Conservation (phyloP, 2,888 invertebrate genomes). For the Xestia sexstrigata region DNA sequence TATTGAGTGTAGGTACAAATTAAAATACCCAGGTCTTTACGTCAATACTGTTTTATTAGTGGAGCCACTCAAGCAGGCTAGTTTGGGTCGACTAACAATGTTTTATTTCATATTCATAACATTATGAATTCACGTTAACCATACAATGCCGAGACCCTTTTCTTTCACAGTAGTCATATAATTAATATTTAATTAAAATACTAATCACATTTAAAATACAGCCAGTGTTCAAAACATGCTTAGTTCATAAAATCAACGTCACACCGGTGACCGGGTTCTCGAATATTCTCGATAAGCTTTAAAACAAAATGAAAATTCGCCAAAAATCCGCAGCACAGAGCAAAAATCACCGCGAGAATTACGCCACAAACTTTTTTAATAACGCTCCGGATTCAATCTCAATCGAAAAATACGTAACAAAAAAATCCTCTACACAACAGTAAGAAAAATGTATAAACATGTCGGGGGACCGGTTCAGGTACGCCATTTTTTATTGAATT, state of each 20-base stretch:
- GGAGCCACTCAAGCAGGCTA: slow-evolving; percentile 64
- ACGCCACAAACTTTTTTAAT: slow-evolving; percentile 88
- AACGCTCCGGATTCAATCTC: slow-evolving; percentile 87
- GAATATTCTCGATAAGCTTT: slow-evolving; percentile 66
- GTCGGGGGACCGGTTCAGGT: slow-evolving; percentile 89
- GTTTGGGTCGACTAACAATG: slow-evolving; percentile 64
- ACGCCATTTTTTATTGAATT: slow-evolving; percentile 90
- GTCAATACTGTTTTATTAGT: slow-evolving; percentile 57
- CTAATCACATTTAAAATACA: slow-evolving; percentile 62
- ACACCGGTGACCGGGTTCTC: slow-evolving; percentile 48
- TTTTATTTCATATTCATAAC: slow-evolving; percentile 70
- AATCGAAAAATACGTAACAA: slow-evolving; percentile 88
- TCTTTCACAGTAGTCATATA: slow-evolving; percentile 31
- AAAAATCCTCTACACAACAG: slow-evolving; percentile 82
- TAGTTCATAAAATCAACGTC: slow-evolving; percentile 77
- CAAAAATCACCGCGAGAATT: slow-evolving; percentile 84
- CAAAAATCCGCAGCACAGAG: slow-evolving; percentile 78
- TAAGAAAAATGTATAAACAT: slow-evolving; percentile 90
- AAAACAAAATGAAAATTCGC: slow-evolving; percentile 69
- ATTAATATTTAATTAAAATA: slow-evolving; percentile 60
- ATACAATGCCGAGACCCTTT: slow-evolving; percentile 46
- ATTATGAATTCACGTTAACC: slow-evolving; percentile 67
- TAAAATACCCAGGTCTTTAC: slow-evolving; percentile 51
- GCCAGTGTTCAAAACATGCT: slow-evolving; percentile 66
- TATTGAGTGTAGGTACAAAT: slow-evolving; percentile 28